Base-by-base conservation (phyloP, 1,140 invertebrate genomes). In the Zophobas atratus region DNA sequence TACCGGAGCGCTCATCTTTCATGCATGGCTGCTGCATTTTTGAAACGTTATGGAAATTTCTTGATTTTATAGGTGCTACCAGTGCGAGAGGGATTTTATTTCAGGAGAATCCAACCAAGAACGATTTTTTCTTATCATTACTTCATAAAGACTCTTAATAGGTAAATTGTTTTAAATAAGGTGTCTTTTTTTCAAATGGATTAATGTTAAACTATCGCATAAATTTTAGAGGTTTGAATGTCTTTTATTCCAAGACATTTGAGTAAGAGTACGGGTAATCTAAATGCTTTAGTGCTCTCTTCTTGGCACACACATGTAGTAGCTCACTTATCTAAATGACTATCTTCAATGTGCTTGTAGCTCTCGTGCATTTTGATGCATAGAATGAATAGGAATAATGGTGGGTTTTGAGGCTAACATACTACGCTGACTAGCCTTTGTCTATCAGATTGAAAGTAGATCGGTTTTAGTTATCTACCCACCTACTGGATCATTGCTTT, bases 281-380 rank as follows among this genome's bases (percentile, higher is more conserved):
- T 41, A 67, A 67, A 67, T 67, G 60, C 60, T 67, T 67, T 46
- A 39, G 20, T 67, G 33, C 60, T 67, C 60, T 43, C 33, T 39
- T 67, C 43, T 38, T 38, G 38, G 33, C 39, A 67, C 60, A 67
- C 43, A 63, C 36, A 63, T 43, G 20, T 8, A 67, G 5, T 39
- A 33, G 60, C 6, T 32, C 60, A 67, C 60, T 67, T 67, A 67
- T 67, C 60, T 67, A 67, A 67, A 67, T 67, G 60, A 67, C 60
- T 43, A 67, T 67, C 60, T 67, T 67, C 60, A 43, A 32, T 32
- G 60, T 67, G 60, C 39, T 67, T 67, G 60, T 67, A 67, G 43
- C 60, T 67, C 60, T 67, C 60, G 8, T 67, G 60, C 60, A 67
- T 67, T 67, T 67, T 67, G 60, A 67, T 67, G 60, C 60, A 67